phyloP scores from a whole-genome alignment of 2,888 invertebrate genomes.

The Polyommatus iphigenia region DNA sequence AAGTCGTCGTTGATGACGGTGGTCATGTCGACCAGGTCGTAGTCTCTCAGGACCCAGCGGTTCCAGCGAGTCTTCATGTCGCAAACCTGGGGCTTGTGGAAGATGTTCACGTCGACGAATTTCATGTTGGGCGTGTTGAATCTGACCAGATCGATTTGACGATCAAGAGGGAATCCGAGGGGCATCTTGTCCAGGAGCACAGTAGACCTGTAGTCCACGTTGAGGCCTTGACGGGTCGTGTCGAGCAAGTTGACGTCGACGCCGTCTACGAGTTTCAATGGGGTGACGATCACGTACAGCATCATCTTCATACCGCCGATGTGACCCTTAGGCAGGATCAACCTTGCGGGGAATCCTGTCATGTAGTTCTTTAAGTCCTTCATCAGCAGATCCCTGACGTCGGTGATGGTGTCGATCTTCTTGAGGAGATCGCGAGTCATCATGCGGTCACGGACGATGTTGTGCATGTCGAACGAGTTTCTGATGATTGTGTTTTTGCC shows the following conservation, averaged over 20 bases:
- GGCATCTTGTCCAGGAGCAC: slow-evolving; percentile 81
- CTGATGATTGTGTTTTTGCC: slow-evolving; percentile 84
- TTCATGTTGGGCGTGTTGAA: slow-evolving; percentile 85
- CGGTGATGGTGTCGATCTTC: slow-evolving; percentile 79
- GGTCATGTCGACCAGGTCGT: slow-evolving; percentile 54
- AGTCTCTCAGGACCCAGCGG: slow-evolving; percentile 62
- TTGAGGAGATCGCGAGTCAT: slow-evolving; percentile 83
- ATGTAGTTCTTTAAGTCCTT: slow-evolving; percentile 72
- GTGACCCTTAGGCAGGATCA: slow-evolving; percentile 86
- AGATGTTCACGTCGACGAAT: slow-evolving; percentile 83
- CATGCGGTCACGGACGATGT: slow-evolving; percentile 83
- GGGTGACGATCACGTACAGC: slow-evolving; percentile 82
- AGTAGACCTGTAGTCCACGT: slow-evolving; percentile 63
- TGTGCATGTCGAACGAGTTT: slow-evolving; percentile 83
- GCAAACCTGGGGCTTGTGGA: slow-evolving; percentile 78
- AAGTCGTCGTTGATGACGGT: slow-evolving; percentile 56
- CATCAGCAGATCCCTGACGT: slow-evolving; percentile 55
- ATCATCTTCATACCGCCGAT: slow-evolving; percentile 83
- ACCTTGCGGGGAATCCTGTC: slow-evolving; percentile 85
- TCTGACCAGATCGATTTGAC: slow-evolving; percentile 78
- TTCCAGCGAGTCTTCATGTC: slow-evolving; percentile 72
- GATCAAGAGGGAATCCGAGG: slow-evolving; percentile 88
- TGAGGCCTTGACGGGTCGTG: slow-evolving; percentile 68
- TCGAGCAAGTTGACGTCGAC: slow-evolving; percentile 62
- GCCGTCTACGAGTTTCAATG: slow-evolving; percentile 70